Percentiles rank a stretch among this genome's conserved stretches.
These are phyloP conservation scores for Drosophila sulfurigaster DNA, from an alignment of 1,140 invertebrate genomes.

Conservation along the genomic window DNA sequence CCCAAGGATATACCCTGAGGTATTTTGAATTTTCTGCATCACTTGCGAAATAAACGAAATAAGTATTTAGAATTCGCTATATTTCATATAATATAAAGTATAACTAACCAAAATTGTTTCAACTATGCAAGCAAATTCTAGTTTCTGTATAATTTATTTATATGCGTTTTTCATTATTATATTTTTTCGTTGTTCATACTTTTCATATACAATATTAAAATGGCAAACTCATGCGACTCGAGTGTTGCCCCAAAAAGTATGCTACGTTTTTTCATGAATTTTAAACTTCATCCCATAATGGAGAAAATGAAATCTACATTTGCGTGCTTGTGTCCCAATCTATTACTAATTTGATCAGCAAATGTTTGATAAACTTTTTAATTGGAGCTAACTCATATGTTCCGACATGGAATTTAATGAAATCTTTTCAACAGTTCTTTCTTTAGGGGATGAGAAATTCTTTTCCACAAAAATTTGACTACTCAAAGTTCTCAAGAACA, in stretches of 20 bases:
- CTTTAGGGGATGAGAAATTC: slow-evolving; percentile 4
- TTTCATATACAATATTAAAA: not conserved
- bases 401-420: slow-evolving; percentile 14
- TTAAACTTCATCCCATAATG: not conserved
- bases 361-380: slow-evolving; percentile 4
- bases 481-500: not conserved
- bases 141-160: too few relatives aligned
- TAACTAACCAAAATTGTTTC: too few relatives aligned
- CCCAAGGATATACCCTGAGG: too few relatives aligned
- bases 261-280: slow-evolving; percentile 14
- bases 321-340: not conserved
- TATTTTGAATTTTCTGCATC: too few relatives aligned
- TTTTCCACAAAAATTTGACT: slow-evolving; percentile 6
- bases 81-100: too few relatives aligned
- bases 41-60: too few relatives aligned
- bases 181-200: not conserved
- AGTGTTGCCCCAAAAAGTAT: slow-evolving; percentile 24
- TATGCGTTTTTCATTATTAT: too few relatives aligned
- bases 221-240: not conserved
- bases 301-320: not conserved
- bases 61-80: too few relatives aligned
- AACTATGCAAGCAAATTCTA: too few relatives aligned
- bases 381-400: slow-evolving; percentile 28
- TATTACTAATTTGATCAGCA: not conserved
- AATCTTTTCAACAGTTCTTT: not conserved